Conservation (phyloP, 2,113 vertebrate genomes). For the Alethe castanea region DNA sequence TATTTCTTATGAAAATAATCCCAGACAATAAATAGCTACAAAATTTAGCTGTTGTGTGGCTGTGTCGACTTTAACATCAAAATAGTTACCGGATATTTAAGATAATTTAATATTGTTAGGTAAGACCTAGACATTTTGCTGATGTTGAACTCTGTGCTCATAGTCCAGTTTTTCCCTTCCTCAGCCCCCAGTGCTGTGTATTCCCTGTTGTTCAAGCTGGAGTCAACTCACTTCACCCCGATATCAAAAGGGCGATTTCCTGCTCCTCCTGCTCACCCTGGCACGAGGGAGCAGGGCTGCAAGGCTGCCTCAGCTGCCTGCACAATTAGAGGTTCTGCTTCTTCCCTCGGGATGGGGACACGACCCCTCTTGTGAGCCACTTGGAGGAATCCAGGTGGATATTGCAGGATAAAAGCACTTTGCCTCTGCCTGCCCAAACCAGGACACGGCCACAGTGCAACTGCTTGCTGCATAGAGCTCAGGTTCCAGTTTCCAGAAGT, state of each 20-base stretch:
- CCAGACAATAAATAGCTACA: background rate
- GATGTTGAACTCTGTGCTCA: background rate
- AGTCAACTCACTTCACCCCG: background rate
- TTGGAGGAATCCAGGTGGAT: background rate
- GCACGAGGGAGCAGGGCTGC: background rate
- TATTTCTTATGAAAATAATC: constrained; percentile 1
- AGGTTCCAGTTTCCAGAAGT: background rate
- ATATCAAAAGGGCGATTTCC: background rate
- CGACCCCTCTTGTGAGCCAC: background rate
- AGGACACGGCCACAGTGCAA: background rate
- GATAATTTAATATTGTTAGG: background rate
- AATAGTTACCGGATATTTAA: background rate
- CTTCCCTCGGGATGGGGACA: background rate
- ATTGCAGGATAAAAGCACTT: background rate
- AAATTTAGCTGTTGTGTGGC: background rate
- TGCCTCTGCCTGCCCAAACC: background rate
- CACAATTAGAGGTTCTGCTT: background rate
- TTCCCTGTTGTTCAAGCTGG: background rate
- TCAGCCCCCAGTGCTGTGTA: fast-evolving
- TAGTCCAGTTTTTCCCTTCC: background rate
- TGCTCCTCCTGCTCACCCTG: background rate
- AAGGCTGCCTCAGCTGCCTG: background rate
- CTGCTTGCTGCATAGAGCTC: background rate
- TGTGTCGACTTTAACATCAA: background rate
- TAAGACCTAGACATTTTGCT: background rate